Evolutionary conservation across 2,888 invertebrate species (phyloP).

Genomic region (Acanthosepion pharaonis): DNA sequence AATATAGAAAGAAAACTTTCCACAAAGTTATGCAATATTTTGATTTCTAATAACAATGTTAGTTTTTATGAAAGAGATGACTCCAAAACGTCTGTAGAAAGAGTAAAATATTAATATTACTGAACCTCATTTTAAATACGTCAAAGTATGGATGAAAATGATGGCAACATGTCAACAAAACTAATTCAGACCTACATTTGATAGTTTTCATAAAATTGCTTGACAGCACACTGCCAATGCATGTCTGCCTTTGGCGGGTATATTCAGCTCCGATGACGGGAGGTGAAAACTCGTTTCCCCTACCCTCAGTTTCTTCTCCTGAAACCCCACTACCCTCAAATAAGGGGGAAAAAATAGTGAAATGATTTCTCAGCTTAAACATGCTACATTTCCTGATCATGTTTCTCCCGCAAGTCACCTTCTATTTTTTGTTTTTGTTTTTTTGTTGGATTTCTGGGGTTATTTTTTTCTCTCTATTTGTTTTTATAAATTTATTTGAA

Average conservation of each 20-base stretch:
- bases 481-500: not conserved
- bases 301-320: not conserved
- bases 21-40: no score
- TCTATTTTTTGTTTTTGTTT: not conserved
- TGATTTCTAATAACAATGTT: no score
- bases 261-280: not conserved
- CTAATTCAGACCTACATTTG: not conserved
- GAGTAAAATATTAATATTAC: no score
- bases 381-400: conserved; percentile 12
- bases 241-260: not conserved
- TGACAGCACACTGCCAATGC: not conserved
- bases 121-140: not conserved
- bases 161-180: not conserved
- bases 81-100: no score
- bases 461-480: not conserved
- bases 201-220: not conserved
- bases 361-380: not conserved
- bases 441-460: not conserved
- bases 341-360: not conserved
- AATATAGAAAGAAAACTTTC: no score
- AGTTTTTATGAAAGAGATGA: no score
- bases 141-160: not conserved
- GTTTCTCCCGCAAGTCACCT: not conserved
- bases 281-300: not conserved
- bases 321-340: not conserved